Evolutionary conservation across 64 coral and sea anemone genomes (phyloP).

Genomic region (Hydrozoanthus tunicans): DNA sequence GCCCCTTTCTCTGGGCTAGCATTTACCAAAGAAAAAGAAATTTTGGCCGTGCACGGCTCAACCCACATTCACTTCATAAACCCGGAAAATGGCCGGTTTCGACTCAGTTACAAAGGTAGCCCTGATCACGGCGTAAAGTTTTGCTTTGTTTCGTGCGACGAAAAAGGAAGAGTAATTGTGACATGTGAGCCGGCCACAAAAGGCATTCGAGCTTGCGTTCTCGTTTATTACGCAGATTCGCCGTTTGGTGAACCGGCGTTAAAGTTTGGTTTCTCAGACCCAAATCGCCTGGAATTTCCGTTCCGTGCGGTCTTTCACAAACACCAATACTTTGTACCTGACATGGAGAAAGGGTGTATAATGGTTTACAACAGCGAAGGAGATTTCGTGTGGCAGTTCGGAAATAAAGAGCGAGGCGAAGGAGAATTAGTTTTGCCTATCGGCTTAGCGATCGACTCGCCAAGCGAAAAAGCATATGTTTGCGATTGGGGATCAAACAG

Average conservation of each 20-base stretch:
- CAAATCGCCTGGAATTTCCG: conserved; percentile 66
- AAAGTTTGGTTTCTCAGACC: conserved; percentile 74
- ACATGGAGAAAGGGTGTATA: conserved; percentile 94
- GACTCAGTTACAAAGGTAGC: conserved; percentile 77
- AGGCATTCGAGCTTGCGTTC: conserved; percentile 71
- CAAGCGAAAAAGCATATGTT: conserved; percentile 43
- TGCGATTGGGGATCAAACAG: conserved; percentile 87
- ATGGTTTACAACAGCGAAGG: conserved; percentile 78
- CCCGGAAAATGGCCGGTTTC: conserved; percentile 71
- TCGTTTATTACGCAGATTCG: conserved; percentile 66
- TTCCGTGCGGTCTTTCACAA: conserved; percentile 86
- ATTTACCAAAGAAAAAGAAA: conserved; percentile 73
- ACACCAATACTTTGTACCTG: conserved; percentile 73
- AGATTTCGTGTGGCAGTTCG: conserved; percentile 66
- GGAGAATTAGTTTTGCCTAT: conserved; percentile 79
- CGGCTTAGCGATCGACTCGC: conserved; percentile 64
- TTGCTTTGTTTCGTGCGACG: conserved; percentile 77
- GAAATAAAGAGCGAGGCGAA: conserved; percentile 61
- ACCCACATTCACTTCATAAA: conserved; percentile 76
- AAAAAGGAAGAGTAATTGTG: conserved; percentile 61
- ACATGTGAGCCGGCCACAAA: conserved; percentile 79
- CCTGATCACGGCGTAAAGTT: conserved; percentile 75
- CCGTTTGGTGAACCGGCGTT: conserved; percentile 87
- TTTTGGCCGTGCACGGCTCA: conserved; percentile 77
- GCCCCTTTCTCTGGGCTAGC: conserved; percentile 80